Base-by-base conservation (phyloP, 2,113 vertebrate genomes). In the Typhlomys cinereus region DNA sequence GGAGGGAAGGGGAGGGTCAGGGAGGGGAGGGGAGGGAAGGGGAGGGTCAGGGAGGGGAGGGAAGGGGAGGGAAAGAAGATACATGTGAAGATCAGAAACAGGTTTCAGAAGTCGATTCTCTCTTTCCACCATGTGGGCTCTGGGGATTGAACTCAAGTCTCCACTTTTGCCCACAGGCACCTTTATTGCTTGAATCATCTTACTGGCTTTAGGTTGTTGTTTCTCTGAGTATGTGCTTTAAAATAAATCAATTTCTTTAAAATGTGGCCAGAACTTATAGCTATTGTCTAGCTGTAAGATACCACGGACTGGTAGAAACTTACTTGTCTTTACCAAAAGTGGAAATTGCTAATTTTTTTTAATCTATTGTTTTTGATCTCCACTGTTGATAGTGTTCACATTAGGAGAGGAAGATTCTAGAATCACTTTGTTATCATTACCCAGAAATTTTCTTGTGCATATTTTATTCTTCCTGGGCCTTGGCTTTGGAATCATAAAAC, bases 271-370 rank as follows among this genome's bases (percentile, higher is more conserved):
- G 46, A 34, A 18, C 81, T 62, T 48, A 52, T 31, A 86, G 36
- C 59, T 44, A 27, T 92, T 74, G 36, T 75, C 52, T 85, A 4
- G 21, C 13, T 57, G 54, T 84, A 29, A 18, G 36, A 90, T 7
- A 90, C 31, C 36, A 90, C 39, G 18, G n/a, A 50, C 44, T 92
- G 44, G 36, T 27, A 75, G 50, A 29, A 59, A 9, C 3, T 74
- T 52, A 41, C 82, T 67, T 82, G n/a, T 90, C 29, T 5, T 11
- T 18, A 66, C 29, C 59, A 18, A 79, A 76, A 70, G 44, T 46
- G 12, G 34, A 95, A 92, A 84, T 74, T 87, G 36, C 46, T 80
- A 31, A 23, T 52, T 34, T n/a, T n/a, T n/a, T n/a, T n/a, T n/a
- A n/a, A n/a, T 10, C 13, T 21, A 10, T 31, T 57, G 27, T 52